These are phyloP conservation scores for Aplysina aerophoba DNA, from an alignment of 37 sponge, comb jelly and placozoan species.

Conservation along the genomic window DNA sequence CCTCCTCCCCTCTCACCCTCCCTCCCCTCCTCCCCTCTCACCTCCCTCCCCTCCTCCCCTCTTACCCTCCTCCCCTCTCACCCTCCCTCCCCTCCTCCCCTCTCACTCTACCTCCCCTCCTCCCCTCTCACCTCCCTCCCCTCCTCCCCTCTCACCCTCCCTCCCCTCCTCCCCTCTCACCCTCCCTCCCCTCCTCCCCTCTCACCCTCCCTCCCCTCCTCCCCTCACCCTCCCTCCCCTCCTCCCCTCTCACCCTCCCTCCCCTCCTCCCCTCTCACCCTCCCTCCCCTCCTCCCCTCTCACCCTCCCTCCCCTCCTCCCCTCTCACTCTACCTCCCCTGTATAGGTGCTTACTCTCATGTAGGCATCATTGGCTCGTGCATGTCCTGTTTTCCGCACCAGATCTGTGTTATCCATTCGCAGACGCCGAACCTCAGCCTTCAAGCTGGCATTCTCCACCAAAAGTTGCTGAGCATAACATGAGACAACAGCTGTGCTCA, in stretches of 20 bases:
- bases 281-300: too few relatives aligned
- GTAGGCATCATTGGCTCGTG: constrained; percentile 73
- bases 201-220: too few relatives aligned
- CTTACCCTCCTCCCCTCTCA: too few relatives aligned
- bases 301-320: neutral
- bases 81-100: too few relatives aligned
- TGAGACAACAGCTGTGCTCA: neutral
- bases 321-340: neutral
- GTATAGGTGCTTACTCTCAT: constrained; percentile 66
- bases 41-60: too few relatives aligned
- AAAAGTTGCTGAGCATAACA: constrained; percentile 47
- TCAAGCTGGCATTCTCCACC: constrained; percentile 78
- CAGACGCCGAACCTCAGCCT: constrained; percentile 70
- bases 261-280: neutral
- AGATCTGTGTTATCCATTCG: constrained; percentile 71
- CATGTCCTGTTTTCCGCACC: constrained; percentile 47
- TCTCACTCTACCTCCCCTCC: constrained; percentile 7
- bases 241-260: neutral
- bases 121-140: neutral
- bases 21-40: neutral
- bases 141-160: neutral
- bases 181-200: too few relatives aligned
- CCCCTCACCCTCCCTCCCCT: too few relatives aligned
- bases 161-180: too few relatives aligned
- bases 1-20: neutral